Evolutionary conservation across 2,888 invertebrate genomes (phyloP).

Genomic region (Cyrtodaria siliqua): DNA sequence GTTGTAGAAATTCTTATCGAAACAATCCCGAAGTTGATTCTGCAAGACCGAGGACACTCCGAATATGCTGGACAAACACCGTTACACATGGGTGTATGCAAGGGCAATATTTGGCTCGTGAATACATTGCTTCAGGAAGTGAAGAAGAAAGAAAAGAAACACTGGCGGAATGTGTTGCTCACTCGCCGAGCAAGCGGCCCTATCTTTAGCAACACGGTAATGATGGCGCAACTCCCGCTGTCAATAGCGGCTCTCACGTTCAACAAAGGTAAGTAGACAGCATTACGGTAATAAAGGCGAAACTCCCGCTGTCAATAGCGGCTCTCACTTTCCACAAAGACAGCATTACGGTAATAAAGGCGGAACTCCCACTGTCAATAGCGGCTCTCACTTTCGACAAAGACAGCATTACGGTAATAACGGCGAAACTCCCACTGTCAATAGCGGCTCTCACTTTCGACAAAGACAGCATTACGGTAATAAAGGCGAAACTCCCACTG

Average conservation of each 20-base stretch:
- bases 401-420: no score
- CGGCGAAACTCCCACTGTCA: no score
- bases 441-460: no score
- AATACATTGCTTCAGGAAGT: conserved; percentile 31
- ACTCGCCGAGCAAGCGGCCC: conserved; percentile 49
- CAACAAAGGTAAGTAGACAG: conserved; percentile 57
- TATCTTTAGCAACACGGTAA: conserved; percentile 64
- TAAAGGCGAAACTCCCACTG: no score
- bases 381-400: no score
- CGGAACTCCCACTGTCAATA: no score
- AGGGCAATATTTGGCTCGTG: conserved; percentile 55
- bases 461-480: no score
- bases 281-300: no score
- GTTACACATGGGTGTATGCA: conserved; percentile 66
- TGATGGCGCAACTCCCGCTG: conserved; percentile 71
- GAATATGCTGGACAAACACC: conserved; percentile 67
- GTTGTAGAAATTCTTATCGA: conserved; percentile 25
- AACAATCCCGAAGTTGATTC: conserved; percentile 46
- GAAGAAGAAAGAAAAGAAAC: conserved; percentile 22
- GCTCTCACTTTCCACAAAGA: no score
- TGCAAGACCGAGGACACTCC: conserved; percentile 42
- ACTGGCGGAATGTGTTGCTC: conserved; percentile 42
- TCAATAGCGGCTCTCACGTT: conserved; percentile 67
- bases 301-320: no score
- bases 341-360: no score